Conservation (phyloP, 2,797 vertebrate species). For the Pteronotus mesoamericanus region DNA sequence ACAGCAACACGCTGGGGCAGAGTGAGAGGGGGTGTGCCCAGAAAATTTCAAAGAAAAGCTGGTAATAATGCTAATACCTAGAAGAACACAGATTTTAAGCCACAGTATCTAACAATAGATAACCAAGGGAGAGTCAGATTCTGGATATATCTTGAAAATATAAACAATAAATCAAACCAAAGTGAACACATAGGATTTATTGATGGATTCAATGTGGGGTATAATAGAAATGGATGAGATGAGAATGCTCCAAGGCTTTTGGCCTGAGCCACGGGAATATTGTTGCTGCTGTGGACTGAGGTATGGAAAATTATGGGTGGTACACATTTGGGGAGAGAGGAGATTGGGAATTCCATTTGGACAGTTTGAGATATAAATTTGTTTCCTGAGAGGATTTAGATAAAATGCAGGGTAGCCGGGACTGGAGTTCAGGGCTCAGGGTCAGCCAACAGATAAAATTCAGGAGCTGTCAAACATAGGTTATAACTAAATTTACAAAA, state of each 20-base stretch:
- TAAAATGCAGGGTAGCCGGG: neutral
- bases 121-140: neutral
- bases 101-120: neutral
- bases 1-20: neutral
- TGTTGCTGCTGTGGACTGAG: neutral
- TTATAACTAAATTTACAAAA: neutral
- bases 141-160: neutral
- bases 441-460: neutral
- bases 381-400: neutral
- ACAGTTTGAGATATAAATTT: neutral
- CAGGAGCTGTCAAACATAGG: neutral
- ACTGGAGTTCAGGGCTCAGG: neutral
- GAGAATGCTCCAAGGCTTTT: neutral
- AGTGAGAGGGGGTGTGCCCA: accelerated
- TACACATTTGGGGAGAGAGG: neutral
- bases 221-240: neutral
- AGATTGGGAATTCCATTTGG: neutral
- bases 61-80: neutral
- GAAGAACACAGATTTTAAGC: neutral
- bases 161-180: neutral
- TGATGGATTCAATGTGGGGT: neutral
- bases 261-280: neutral
- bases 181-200: neutral
- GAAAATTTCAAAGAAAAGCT: neutral
- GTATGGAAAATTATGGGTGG: neutral